Conservation (phyloP, 2,797 vertebrate genomes). For the Balearica regulorum region DNA sequence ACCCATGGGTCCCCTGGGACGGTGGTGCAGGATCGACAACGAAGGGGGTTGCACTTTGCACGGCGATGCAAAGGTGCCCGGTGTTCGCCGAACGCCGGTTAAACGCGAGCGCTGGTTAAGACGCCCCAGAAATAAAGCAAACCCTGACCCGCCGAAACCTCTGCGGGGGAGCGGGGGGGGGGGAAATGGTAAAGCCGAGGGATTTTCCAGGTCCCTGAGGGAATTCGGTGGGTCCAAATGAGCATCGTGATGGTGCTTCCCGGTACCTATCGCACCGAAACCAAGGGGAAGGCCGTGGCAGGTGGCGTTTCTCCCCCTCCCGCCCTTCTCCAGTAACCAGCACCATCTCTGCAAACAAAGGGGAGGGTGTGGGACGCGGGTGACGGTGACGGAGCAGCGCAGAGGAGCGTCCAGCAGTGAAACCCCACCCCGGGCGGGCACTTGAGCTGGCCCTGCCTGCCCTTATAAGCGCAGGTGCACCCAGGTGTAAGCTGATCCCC, state of each 20-base stretch:
- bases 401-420: slow-evolving; percentile 29
- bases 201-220: not conserved
- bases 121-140: slow-evolving; percentile 33
- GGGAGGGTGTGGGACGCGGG: slow-evolving; percentile 19
- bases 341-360: slow-evolving; percentile 59
- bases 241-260: not conserved
- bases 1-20: not conserved
- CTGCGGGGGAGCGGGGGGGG: accelerated
- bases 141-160: not conserved
- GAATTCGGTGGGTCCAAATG: not conserved
- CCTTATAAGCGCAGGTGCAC: slow-evolving; percentile 40
- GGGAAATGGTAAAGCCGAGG: not conserved
- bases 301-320: not conserved
- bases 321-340: not conserved
- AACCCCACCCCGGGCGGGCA: slow-evolving; percentile 53
- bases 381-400: not conserved
- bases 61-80: not conserved
- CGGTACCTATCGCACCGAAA: not conserved
- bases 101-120: slow-evolving; percentile 54
- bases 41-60: not conserved
- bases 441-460: not conserved
- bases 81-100: not conserved
- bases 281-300: not conserved
- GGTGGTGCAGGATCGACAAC: not conserved
- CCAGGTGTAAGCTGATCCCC: slow-evolving; percentile 24